phyloP scores from a whole-genome alignment of 2,797 vertebrate species.

The Anas bernieri region DNA sequence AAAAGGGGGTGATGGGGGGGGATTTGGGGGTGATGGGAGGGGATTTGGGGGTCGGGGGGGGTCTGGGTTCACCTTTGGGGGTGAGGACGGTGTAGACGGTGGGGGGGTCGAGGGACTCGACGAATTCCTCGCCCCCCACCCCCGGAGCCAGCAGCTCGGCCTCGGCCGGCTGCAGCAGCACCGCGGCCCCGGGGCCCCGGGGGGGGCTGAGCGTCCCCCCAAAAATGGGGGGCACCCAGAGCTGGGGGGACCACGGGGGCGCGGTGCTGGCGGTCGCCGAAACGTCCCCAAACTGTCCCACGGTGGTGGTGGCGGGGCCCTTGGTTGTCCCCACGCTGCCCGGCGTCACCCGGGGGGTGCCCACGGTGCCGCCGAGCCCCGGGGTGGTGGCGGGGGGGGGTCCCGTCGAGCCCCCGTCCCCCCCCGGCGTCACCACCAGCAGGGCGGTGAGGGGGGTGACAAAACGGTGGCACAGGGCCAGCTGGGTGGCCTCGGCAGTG shows the following conservation, averaged over 20 bases:
- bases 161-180: slow-evolving; percentile 14
- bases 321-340: background rate
- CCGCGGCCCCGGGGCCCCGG: background rate
- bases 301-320: background rate
- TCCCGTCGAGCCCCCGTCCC: slow-evolving; percentile 44
- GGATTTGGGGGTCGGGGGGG: background rate
- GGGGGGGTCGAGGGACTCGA: slow-evolving; percentile 60
- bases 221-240: background rate
- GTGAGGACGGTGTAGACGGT: slow-evolving; percentile 45
- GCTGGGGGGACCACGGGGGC: background rate
- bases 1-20: no score
- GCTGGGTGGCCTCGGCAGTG: slow-evolving; percentile 83
- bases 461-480: slow-evolving; percentile 89
- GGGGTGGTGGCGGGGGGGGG: background rate
- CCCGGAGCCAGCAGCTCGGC: slow-evolving; percentile 14
- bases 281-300: background rate
- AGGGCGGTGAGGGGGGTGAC: slow-evolving; percentile 88
- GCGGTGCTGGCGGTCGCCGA: no score
- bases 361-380: background rate
- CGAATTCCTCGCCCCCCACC: background rate
- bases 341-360: background rate
- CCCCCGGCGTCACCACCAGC: slow-evolving; percentile 85
- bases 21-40: background rate
- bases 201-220: background rate
- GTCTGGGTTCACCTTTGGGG: background rate